Evolutionary conservation across 2,113 vertebrate species (phyloP).

Genomic region (Bothrops jararaca): DNA sequence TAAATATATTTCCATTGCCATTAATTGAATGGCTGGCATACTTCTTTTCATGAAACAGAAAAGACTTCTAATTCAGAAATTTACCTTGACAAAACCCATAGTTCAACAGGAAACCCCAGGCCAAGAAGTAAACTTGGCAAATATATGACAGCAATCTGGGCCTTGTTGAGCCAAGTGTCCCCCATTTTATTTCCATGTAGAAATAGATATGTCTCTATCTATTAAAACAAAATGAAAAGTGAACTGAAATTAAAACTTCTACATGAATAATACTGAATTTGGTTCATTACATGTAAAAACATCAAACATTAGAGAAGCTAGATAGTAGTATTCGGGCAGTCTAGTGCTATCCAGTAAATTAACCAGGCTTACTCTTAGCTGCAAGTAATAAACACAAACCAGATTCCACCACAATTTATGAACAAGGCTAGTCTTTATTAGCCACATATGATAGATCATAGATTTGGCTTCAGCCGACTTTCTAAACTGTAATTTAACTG

Average conservation of each 20-base stretch:
- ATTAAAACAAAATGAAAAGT: not conserved
- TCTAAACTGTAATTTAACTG: not conserved
- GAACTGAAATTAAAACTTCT: not conserved
- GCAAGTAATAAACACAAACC: not conserved
- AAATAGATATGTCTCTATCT: not conserved
- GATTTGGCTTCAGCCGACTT: not conserved
- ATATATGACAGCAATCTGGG: not conserved
- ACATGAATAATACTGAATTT: not conserved
- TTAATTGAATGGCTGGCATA: not conserved
- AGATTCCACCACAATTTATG: not conserved
- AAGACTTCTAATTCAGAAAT: not conserved
- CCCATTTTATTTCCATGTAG: not conserved
- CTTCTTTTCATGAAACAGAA: not conserved
- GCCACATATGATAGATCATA: not conserved
- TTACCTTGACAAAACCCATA: not conserved
- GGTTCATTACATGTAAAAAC: not conserved
- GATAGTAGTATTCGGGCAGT: not conserved
- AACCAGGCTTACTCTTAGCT: not conserved
- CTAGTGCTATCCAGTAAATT: not conserved
- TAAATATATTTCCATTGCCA: not conserved
- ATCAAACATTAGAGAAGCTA: not conserved
- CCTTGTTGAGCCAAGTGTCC: not conserved
- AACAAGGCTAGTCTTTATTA: not conserved
- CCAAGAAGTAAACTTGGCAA: not conserved
- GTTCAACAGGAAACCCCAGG: not conserved